phyloP scores from a whole-genome alignment of 2,797 vertebrate genomes.

The Macroramphosus scolopax region DNA sequence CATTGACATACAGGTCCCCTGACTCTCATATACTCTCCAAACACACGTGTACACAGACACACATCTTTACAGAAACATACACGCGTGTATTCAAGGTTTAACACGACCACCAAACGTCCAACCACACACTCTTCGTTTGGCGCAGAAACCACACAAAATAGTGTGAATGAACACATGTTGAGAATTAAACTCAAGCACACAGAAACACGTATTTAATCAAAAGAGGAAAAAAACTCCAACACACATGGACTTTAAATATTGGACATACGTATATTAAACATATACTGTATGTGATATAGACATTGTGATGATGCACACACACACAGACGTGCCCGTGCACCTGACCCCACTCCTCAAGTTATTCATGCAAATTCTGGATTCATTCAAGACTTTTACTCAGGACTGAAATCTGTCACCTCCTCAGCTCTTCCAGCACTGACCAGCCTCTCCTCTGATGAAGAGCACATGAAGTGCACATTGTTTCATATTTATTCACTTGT shows the following conservation, averaged over 20 bases:
- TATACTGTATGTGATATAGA: too few relatives aligned
- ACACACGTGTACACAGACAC: conserved; percentile 14
- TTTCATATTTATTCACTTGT: neutral
- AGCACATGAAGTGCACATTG: neutral
- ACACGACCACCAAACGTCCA: conserved; percentile 42
- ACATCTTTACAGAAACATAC: conserved; percentile 6
- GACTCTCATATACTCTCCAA: conserved; percentile 13
- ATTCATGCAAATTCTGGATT: neutral
- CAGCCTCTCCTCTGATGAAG: conserved; percentile 12
- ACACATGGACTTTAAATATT: too few relatives aligned
- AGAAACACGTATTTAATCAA: too few relatives aligned
- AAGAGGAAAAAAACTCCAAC: too few relatives aligned
- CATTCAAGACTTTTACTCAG: neutral
- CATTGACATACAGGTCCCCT: conserved; percentile 18
- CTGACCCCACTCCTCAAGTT: too few relatives aligned
- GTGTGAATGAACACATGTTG: neutral
- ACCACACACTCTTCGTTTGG: conserved; percentile 14
- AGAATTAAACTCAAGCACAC: too few relatives aligned
- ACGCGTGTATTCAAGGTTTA: conserved; percentile 31
- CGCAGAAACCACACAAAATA: too few relatives aligned
- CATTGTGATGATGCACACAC: too few relatives aligned
- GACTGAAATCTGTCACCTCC: conserved; percentile 6
- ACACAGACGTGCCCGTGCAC: too few relatives aligned
- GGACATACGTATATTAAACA: too few relatives aligned
- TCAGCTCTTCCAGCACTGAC: neutral